Conservation (phyloP, 2,113 vertebrate species). For the Pterophyllum scalare region DNA sequence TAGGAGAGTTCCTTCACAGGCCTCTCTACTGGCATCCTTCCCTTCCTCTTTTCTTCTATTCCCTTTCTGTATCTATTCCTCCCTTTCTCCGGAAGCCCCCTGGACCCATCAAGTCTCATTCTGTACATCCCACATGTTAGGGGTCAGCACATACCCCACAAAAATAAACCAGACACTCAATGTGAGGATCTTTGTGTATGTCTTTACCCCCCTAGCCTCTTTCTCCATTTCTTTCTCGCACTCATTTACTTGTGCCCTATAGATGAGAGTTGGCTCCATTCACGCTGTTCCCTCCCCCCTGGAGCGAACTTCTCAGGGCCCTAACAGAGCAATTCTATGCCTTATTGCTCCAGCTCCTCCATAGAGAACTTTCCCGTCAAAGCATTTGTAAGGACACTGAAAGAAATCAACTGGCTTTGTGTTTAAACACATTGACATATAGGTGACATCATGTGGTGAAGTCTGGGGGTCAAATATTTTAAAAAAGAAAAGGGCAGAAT, state of each 20-base stretch:
- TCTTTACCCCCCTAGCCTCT: slow-evolving; percentile 48
- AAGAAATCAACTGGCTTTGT: slow-evolving; percentile 72
- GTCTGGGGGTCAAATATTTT: slow-evolving; percentile 55
- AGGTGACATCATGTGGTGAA: slow-evolving; percentile 63
- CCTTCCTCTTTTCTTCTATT: slow-evolving; percentile 53
- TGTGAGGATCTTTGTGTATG: slow-evolving; percentile 75
- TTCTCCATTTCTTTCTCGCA: slow-evolving; percentile 19
- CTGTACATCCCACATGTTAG: slow-evolving; percentile 75
- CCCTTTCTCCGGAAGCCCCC: slow-evolving; percentile 63
- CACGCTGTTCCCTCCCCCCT: slow-evolving; percentile 63
- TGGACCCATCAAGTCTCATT: slow-evolving; percentile 68
- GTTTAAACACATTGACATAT: slow-evolving; percentile 63
- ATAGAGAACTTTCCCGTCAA: slow-evolving; percentile 58
- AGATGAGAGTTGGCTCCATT: slow-evolving; percentile 73
- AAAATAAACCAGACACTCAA: slow-evolving; percentile 76
- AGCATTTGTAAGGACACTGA: slow-evolving; percentile 64
- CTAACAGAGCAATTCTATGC: slow-evolving; percentile 70
- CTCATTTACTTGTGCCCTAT: slow-evolving; percentile 69
- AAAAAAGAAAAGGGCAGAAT: slow-evolving; percentile 64
- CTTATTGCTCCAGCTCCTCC: slow-evolving; percentile 70
- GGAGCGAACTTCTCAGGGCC: slow-evolving; percentile 66
- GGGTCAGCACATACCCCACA: slow-evolving; percentile 70
- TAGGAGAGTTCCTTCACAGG: slow-evolving; percentile 47
- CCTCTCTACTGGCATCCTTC: slow-evolving; percentile 53
- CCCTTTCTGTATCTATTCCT: slow-evolving; percentile 54